Evolutionary conservation across 2,113 vertebrate genomes (phyloP).

Genomic region (Anoplopoma fimbria): DNA sequence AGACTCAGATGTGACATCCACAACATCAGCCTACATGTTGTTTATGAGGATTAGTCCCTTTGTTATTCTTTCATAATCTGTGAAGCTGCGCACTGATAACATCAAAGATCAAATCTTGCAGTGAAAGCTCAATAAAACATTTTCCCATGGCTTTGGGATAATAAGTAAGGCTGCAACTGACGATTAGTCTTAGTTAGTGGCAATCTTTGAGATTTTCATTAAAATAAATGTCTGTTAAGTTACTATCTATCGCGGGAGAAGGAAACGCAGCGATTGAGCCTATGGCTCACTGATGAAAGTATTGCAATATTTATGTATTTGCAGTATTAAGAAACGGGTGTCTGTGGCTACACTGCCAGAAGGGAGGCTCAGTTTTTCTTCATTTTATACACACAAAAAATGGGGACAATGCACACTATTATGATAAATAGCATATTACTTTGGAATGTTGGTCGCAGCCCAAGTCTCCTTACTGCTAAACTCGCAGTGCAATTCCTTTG

Average conservation of each 20-base stretch:
- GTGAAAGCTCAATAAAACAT: background rate
- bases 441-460: background rate
- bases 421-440: background rate
- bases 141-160: background rate
- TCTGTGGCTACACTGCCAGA: background rate
- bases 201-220: background rate
- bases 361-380: background rate
- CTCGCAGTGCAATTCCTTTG: background rate
- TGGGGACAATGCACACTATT: background rate
- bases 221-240: background rate
- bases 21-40: background rate
- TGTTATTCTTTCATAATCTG: background rate
- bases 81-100: background rate
- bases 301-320: background rate
- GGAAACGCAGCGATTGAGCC: background rate
- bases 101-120: slow-evolving; percentile 1
- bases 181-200: background rate
- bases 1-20: background rate
- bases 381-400: background rate
- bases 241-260: background rate
- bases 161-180: background rate
- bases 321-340: background rate
- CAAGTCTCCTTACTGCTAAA: background rate
- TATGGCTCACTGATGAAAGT: background rate
- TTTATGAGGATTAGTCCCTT: background rate